Evolutionary conservation across 2,113 vertebrate species (phyloP).

Genomic region (Dromas ardeola): DNA sequence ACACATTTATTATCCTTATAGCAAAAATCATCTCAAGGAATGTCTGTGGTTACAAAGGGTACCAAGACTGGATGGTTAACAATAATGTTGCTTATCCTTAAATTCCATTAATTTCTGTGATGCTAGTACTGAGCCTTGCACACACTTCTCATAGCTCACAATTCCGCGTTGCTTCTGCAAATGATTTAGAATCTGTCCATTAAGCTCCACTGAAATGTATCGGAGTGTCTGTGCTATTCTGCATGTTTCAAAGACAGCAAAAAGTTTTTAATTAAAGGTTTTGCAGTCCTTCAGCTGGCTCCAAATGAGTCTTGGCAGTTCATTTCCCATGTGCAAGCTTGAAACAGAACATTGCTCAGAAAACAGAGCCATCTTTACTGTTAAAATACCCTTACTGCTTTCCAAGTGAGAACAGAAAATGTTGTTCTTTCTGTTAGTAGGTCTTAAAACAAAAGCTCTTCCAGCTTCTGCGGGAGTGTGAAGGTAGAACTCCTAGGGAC

Average conservation of each 20-base stretch:
- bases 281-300: background rate
- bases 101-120: background rate
- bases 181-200: background rate
- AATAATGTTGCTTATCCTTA: background rate
- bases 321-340: background rate
- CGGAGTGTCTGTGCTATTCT: background rate
- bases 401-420: background rate
- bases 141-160: background rate
- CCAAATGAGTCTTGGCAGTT: background rate
- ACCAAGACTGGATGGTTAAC: background rate
- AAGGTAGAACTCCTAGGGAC: background rate
- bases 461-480: background rate
- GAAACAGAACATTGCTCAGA: background rate
- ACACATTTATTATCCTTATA: background rate
- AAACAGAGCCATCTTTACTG: background rate
- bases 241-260: background rate
- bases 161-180: background rate
- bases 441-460: background rate
- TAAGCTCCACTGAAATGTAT: background rate
- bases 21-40: background rate
- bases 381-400: background rate
- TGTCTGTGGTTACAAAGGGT: background rate
- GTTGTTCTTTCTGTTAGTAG: background rate
- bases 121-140: background rate
- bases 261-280: background rate